phyloP scores from a whole-genome alignment of 2,113 vertebrate genomes.

The Chauna torquata region DNA sequence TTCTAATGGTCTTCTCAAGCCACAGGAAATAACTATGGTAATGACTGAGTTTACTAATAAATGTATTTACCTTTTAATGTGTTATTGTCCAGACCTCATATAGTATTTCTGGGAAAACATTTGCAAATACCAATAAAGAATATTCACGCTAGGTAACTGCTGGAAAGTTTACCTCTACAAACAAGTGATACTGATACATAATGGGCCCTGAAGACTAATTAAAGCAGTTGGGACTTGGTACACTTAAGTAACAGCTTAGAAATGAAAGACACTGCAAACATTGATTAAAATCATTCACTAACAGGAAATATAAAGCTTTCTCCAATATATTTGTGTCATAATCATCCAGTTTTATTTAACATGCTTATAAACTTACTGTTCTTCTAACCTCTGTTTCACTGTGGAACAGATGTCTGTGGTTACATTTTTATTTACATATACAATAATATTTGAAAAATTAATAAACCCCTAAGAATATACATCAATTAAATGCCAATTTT shows the following conservation, averaged over 20 bases:
- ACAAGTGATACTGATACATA: not conserved
- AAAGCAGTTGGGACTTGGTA: not conserved
- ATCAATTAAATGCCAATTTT: not conserved
- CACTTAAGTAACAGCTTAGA: not conserved
- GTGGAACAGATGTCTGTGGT: rapidly evolving
- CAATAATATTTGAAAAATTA: not conserved
- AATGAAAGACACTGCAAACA: not conserved
- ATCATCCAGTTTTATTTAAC: not conserved
- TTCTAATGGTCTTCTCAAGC: not conserved
- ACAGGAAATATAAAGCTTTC: not conserved
- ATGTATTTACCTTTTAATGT: not conserved
- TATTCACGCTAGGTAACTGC: rapidly evolving
- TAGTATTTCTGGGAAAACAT: not conserved
- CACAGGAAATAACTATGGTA: not conserved
- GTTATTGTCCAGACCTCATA: not conserved
- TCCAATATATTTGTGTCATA: rapidly evolving
- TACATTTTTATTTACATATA: not conserved
- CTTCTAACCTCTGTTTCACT: not conserved
- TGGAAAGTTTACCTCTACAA: not conserved
- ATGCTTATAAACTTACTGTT: not conserved
- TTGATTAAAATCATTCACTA: not conserved
- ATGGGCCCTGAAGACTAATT: not conserved
- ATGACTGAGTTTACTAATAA: not conserved
- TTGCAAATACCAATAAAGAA: not conserved
- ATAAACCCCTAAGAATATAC: not conserved